A percentile compares a stretch with the other conserved stretches of the same genome.
These are phyloP conservation scores for Glareola pratincola DNA, from an alignment of 2,113 vertebrate species.

Conservation along the genomic window DNA sequence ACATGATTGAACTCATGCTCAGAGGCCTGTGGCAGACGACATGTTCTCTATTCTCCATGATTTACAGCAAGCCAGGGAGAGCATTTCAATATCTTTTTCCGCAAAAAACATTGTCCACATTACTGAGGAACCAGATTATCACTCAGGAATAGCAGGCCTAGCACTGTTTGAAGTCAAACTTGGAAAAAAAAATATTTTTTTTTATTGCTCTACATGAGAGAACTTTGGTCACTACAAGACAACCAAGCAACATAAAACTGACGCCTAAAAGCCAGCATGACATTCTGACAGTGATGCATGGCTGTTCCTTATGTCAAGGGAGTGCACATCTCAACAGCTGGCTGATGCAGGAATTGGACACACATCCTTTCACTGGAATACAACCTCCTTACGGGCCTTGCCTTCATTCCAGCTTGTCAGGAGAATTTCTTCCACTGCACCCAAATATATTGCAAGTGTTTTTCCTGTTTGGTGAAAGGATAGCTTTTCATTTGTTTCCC, in stretches of 20 bases:
- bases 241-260: neutral
- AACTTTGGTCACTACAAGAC: neutral
- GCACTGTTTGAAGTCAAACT: neutral
- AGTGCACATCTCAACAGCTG: slow-evolving; percentile 48
- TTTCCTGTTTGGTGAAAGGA: neutral
- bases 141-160: neutral
- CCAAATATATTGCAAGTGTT: neutral
- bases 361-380: slow-evolving; percentile 1
- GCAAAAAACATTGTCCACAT: neutral
- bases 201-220: neutral
- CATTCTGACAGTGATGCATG: slow-evolving; percentile 42
- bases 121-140: neutral
- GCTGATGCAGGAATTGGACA: slow-evolving; percentile 34
- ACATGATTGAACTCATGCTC: neutral
- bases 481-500: neutral
- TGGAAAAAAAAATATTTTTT: neutral
- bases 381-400: neutral
- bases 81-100: neutral
- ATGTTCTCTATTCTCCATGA: neutral
- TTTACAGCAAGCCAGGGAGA: neutral
- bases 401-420: slow-evolving; percentile 35
- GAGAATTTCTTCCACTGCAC: slow-evolving; percentile 23
- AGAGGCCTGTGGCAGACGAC: neutral
- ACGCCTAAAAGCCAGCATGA: slow-evolving; percentile 3
- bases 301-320: slow-evolving; percentile 17